These are phyloP conservation scores for Drosophila elegans DNA, from an alignment of 1,140 invertebrate species.

Conservation along the genomic window DNA sequence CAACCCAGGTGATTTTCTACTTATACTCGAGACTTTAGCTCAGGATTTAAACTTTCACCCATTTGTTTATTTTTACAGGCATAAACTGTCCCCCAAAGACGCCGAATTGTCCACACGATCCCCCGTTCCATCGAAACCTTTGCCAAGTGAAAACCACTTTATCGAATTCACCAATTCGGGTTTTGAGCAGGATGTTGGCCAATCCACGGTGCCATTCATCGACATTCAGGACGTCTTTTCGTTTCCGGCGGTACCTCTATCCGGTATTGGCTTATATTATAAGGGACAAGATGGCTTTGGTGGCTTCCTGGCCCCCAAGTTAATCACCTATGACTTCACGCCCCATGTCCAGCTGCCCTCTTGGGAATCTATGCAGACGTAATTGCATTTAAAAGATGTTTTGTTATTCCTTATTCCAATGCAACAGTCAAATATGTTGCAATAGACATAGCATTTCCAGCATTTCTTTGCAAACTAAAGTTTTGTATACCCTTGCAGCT, in stretches of 20 bases:
- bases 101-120: constrained; percentile 89
- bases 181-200: constrained; percentile 91
- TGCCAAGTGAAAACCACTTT: constrained; percentile 90
- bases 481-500: too few species aligned
- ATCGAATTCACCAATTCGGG: constrained; percentile 91
- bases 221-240: constrained; percentile 91
- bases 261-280: constrained; percentile 91
- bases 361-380: not conserved
- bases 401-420: too few species aligned
- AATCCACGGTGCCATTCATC: constrained; percentile 93
- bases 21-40: too few species aligned
- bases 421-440: too few species aligned
- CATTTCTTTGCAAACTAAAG: too few species aligned
- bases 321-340: constrained; percentile 91
- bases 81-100: constrained; percentile 86
- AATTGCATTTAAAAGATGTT: too few species aligned
- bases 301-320: constrained; percentile 90
- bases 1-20: constrained; percentile 86
- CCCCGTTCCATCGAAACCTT: constrained; percentile 86
- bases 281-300: constrained; percentile 89
- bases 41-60: too few species aligned
- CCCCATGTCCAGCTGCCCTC: constrained; percentile 86
- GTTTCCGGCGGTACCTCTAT: constrained; percentile 86
- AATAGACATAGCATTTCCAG: too few species aligned
- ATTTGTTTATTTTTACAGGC: constrained; percentile 84